These are phyloP conservation scores for Patella depressa DNA, from an alignment of 2,888 invertebrate genomes.

Conservation along the genomic window DNA sequence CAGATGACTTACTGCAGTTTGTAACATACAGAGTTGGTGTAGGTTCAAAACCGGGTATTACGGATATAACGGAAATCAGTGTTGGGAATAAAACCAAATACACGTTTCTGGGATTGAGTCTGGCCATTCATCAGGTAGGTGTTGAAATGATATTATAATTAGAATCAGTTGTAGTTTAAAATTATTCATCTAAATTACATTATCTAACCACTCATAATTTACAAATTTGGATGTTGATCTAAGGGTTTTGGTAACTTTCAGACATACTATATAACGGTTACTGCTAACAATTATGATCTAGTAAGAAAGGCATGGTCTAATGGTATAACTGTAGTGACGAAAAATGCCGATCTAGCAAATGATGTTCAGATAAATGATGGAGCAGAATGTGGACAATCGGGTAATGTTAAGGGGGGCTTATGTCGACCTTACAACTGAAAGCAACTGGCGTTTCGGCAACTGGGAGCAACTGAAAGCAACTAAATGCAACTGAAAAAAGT, in stretches of 20 bases:
- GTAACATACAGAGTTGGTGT: slow-evolving; percentile 41
- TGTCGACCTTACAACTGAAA: too few relatives aligned
- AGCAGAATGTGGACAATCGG: slow-evolving; percentile 20
- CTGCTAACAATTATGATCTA: slow-evolving; percentile 29
- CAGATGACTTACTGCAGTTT: slow-evolving; percentile 18
- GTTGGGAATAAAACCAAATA: slow-evolving; percentile 19
- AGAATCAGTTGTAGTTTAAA: too few relatives aligned
- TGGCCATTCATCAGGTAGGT: slow-evolving; percentile 26
- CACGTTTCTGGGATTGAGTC: slow-evolving; percentile 33
- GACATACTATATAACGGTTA: slow-evolving; percentile 39
- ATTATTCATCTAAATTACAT: too few relatives aligned
- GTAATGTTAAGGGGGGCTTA: too few relatives aligned
- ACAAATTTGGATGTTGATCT: too few relatives aligned
- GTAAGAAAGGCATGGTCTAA: slow-evolving; percentile 35
- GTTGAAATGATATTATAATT: too few relatives aligned
- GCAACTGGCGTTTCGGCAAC: too few relatives aligned
- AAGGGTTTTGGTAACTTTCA: slow-evolving; percentile 13
- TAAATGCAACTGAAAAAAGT: too few relatives aligned
- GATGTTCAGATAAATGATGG: slow-evolving; percentile 35
- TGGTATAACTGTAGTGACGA: slow-evolving; percentile 37
- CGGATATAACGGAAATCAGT: slow-evolving; percentile 30
- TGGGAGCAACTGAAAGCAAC: too few relatives aligned
- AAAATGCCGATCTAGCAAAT: slow-evolving; percentile 15
- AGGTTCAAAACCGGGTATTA: slow-evolving; percentile 33
- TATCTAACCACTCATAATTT: too few relatives aligned